phyloP scores from a whole-genome alignment of 2,797 vertebrate genomes.

The Notoglanidium macrostoma region DNA sequence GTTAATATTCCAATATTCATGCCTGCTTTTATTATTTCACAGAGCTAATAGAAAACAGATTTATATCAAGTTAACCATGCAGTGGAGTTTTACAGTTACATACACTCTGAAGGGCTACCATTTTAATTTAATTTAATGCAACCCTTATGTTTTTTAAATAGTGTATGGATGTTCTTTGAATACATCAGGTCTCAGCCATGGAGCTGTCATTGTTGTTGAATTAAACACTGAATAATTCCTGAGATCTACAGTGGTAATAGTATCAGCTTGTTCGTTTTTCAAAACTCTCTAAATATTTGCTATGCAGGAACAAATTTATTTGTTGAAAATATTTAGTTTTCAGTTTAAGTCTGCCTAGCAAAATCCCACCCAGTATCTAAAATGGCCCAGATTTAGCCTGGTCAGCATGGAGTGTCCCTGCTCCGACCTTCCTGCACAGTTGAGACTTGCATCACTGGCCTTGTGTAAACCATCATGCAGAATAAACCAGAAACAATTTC shows the following conservation, averaged over 20 bases:
- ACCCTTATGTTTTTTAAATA: neutral
- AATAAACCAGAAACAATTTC: conserved; percentile 46
- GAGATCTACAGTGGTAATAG: neutral
- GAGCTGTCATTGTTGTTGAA: neutral
- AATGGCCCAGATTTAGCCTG: conserved; percentile 4
- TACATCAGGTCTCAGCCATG: neutral
- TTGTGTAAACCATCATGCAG: conserved; percentile 26
- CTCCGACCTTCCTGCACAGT: conserved; percentile 18
- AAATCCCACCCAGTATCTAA: conserved; percentile 4
- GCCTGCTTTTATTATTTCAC: conserved; percentile 29
- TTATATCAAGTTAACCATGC: neutral
- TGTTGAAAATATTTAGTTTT: neutral
- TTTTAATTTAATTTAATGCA: neutral
- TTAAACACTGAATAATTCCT: neutral
- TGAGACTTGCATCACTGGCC: conserved; percentile 35
- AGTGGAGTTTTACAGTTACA: neutral
- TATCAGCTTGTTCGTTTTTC: neutral
- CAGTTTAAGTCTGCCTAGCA: neutral
- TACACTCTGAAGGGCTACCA: neutral
- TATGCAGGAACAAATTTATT: neutral
- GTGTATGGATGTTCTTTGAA: neutral
- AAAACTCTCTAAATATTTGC: neutral
- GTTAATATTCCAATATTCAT: conserved; percentile 49
- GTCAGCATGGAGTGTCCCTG: conserved; percentile 30
- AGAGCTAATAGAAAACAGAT: neutral